Evolutionary conservation across 1,140 invertebrate species (phyloP), one percentile per base, ranked within the genome.

Genomic region (Hycleus cichorii): DNA sequence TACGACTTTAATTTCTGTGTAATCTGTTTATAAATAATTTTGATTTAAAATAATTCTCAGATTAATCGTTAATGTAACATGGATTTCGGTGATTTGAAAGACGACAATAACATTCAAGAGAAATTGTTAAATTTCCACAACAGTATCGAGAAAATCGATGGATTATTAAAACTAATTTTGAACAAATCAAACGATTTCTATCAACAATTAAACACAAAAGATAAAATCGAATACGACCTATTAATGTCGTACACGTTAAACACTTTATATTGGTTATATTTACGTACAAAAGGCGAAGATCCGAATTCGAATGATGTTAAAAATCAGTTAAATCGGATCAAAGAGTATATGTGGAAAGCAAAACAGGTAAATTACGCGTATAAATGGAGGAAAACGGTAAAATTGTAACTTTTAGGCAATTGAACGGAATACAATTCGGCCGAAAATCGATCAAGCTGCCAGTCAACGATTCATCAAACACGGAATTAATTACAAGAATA

Each of bases 191-290:
- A 78, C 45, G 26, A 58, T 9, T 38, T 57, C 27, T 66, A 66
- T 39, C 74, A 77, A 18, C 75, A 78, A 56, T 62, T 83, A 47
- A 66, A 71, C 5, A 56, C 75, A n/a, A 77, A 78, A 61, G 78
- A 81, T 39, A 77, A 79, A 70, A 77, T 83, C 18, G 80, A 83
- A 69, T 76, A 79, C 32, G 81, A 85, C 72, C 69, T 84, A 49
- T 83, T 83, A 61, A 65, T 81, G 8, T 72, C 75, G 0, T 83
- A 79, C 60, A 71, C 77, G 3, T 65, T 83, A 12, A 83, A 82
- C 70, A 80, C 81, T 1, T 66, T 83, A 10, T 79, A 78, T 62
- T 85, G 81, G 81, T 74, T 83, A 49, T 76, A 82, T 64, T 60
- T 83, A 47, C 72, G 79, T 49, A 74, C 80, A 39, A 69, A 79